Evolutionary conservation across 2,888 invertebrate species (phyloP), one percentile per base, ranked within the genome.

Genomic region (Orthosia incerta): DNA sequence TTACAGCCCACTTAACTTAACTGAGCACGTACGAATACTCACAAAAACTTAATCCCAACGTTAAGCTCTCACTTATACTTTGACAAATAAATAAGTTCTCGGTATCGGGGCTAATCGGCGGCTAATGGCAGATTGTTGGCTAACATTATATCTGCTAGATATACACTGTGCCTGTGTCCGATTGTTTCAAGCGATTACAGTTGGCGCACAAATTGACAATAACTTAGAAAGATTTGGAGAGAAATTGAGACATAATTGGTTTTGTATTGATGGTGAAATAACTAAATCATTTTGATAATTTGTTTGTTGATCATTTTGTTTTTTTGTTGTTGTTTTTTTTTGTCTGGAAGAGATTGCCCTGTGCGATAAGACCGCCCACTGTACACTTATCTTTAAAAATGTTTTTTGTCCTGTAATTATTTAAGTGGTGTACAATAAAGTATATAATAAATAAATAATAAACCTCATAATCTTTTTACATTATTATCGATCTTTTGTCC

Each of bases 71-170:
- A 65, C 71, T 71, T 74, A 74, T 79, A 68, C 70, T 83, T 74
- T 70, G 80, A 80, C 83, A 83, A 76, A 83, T 64, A 61, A 62
- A 83, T 67, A 83, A 76, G 65, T 71, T 80, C 57, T 66, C 23
- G 23, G 76, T 71, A 71, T 75, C 65, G 59, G 23, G 66, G 79
- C 81, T 80, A 83, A 71, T 71, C 63, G 63, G 46, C 63, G 66
- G 71, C 74, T 80, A 79, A 83, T 61, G 39, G 50, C 55, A n/a
- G 65, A 57, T 59, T 50, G 82, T 56, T 51, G 59, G 66, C 69
- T 31, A 45, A 56, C 57, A 55, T 66, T 63, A 72, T 67, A n/a
- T 57, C 53, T 53, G 39, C 23, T 48, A 26, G 12, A 57, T 18
- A 62, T 39, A 59, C 39, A 69, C 12, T 39, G 73, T 65, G 31